Percentiles rank a stretch among this genome's conserved stretches.
Evolutionary conservation across 2,888 invertebrate genomes (phyloP).

Genomic region (Xestia ashworthii): DNA sequence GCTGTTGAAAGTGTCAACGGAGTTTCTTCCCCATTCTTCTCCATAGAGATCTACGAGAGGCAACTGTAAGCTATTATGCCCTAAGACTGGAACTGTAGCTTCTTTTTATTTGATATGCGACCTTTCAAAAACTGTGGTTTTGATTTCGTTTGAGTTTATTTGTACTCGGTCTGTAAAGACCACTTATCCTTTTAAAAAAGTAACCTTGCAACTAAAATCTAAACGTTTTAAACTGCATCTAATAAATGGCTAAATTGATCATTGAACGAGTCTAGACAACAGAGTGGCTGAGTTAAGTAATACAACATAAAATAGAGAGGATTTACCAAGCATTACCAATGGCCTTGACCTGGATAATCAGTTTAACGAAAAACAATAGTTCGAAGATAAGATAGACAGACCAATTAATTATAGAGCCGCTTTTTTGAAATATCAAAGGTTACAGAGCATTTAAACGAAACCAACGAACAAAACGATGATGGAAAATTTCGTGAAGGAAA

Average conservation of each 20-base stretch:
- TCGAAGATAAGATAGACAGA: constrained; percentile 45
- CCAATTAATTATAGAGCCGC: constrained; percentile 46
- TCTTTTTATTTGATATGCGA: neutral
- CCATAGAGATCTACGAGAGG: neutral
- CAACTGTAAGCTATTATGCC: neutral
- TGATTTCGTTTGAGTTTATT: neutral
- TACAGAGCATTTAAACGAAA: constrained; percentile 2
- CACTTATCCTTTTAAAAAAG: neutral
- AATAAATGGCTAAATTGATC: constrained; percentile 5
- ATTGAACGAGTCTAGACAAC: constrained; percentile 18
- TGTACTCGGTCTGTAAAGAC: neutral
- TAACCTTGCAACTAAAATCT: neutral
- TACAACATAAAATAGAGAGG: constrained; percentile 28
- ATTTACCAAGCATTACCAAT: constrained; percentile 36
- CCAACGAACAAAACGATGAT: constrained; percentile 3
- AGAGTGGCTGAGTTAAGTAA: constrained; percentile 11
- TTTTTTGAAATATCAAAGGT: constrained; percentile 42
- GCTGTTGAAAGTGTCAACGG: neutral
- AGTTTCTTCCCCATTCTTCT: neutral
- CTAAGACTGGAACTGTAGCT: neutral
- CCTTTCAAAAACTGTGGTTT: neutral
- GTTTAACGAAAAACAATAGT: constrained; percentile 56
- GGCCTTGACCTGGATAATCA: constrained; percentile 52
- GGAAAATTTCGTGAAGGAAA: neutral
- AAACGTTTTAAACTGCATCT: constrained; percentile 13